Conservation (phyloP, 2,797 vertebrate species). For the Eidolon dupreanum region DNA sequence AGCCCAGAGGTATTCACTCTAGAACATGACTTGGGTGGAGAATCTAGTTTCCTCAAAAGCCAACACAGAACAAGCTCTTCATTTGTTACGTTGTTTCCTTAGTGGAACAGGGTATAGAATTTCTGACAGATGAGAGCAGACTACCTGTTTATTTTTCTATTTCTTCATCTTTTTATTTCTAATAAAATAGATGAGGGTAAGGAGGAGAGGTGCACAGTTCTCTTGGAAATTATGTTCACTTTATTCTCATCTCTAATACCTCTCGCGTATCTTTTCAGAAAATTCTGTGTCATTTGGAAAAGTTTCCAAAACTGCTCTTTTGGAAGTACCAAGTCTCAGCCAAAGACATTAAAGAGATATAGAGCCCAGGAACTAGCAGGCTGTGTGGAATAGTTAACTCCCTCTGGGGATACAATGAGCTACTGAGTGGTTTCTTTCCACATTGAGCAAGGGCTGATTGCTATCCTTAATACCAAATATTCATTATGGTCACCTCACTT, state of each 20-base stretch:
- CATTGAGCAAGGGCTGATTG: background rate
- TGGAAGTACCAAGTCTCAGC: background rate
- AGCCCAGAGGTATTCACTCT: background rate
- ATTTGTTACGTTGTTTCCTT: background rate
- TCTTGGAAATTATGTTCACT: background rate
- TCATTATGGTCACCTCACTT: background rate
- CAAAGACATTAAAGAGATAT: background rate
- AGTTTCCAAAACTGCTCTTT: background rate
- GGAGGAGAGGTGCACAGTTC: rapidly evolving
- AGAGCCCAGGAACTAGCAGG: background rate
- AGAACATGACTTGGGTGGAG: background rate
- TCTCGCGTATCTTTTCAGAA: background rate
- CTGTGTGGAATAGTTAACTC: background rate
- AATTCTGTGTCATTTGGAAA: background rate
- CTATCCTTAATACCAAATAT: background rate
- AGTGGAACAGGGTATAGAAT: background rate
- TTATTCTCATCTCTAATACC: constrained; percentile 3
- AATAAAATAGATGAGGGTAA: background rate
- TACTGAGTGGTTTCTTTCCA: background rate
- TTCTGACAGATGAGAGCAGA: background rate
- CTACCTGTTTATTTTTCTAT: too few species aligned
- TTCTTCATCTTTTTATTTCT: background rate
- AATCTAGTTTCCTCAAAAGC: background rate
- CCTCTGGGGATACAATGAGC: background rate
- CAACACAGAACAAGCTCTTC: background rate